Percentiles rank a stretch among this genome's conserved stretches.
Evolutionary conservation across 2,797 vertebrate genomes (phyloP).

Genomic region (Xyrichtys novacula): DNA sequence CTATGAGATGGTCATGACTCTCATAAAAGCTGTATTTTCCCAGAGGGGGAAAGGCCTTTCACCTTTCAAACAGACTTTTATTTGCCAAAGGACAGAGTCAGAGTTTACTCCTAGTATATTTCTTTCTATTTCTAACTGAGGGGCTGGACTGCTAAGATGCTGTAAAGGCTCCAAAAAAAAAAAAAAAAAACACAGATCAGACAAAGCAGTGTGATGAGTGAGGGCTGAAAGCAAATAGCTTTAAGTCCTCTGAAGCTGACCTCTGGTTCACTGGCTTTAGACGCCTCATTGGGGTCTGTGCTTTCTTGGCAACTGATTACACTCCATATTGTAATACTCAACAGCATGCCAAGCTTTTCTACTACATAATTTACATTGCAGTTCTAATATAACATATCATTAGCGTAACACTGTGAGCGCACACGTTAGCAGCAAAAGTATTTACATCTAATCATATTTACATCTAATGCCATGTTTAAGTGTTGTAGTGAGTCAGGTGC

Average conservation of each 20-base stretch:
- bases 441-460: too few species aligned
- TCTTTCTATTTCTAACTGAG: conserved; percentile 1
- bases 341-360: not conserved
- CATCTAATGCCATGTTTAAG: too few species aligned
- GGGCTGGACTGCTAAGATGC: conserved; percentile 7
- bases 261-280: not conserved
- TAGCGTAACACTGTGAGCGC: too few species aligned
- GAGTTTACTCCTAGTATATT: conserved; percentile 15
- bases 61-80: conserved; percentile 11
- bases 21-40: conserved; percentile 6
- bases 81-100: conserved; percentile 23
- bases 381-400: too few species aligned
- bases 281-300: not conserved
- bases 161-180: conserved; percentile 7
- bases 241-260: conserved; percentile 15
- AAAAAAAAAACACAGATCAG: not conserved
- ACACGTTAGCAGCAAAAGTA: too few species aligned
- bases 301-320: not conserved
- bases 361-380: not conserved
- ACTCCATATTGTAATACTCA: not conserved
- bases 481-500: conserved; percentile 16
- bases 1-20: conserved; percentile 1
- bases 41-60: conserved; percentile 4
- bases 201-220: conserved; percentile 32
- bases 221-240: not conserved